A percentile compares a stretch with the other conserved stretches of the same genome.
Conservation (phyloP, 2,888 invertebrate genomes). For the Ditylenchus weischeri region DNA sequence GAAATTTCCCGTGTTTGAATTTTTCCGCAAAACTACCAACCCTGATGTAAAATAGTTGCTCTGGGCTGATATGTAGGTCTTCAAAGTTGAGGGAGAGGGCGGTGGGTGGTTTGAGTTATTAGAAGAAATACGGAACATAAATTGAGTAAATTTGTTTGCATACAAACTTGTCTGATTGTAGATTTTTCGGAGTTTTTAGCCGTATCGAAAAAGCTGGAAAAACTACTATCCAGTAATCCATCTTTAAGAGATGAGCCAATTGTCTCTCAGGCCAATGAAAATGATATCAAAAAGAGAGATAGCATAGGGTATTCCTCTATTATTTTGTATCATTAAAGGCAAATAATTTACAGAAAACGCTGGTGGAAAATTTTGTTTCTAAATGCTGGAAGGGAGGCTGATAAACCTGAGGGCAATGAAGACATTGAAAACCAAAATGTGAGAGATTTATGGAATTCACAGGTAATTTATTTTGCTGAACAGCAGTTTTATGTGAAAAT, state of each 20-base stretch:
- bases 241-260: background rate
- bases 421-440: slow-evolving; percentile 30
- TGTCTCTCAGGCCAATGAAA: slow-evolving; percentile 1
- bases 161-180: background rate
- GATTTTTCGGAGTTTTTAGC: background rate
- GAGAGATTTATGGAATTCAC: slow-evolving; percentile 52
- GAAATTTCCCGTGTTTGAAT: no score
- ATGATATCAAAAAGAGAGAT: slow-evolving; percentile 5
- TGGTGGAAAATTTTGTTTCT: slow-evolving; percentile 38
- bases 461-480: slow-evolving; percentile 29
- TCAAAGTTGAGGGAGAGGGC: no score
- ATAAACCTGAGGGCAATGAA: slow-evolving; percentile 16
- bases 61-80: no score
- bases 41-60: no score
- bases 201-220: background rate
- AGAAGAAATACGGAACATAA: no score
- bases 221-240: background rate
- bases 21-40: no score
- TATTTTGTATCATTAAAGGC: background rate
- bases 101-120: no score
- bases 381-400: slow-evolving; percentile 37
- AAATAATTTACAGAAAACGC: slow-evolving; percentile 16
- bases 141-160: no score
- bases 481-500: background rate
- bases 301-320: background rate